Evolutionary conservation across 2,113 vertebrate species (phyloP).

Genomic region (Leptosomus discolor): DNA sequence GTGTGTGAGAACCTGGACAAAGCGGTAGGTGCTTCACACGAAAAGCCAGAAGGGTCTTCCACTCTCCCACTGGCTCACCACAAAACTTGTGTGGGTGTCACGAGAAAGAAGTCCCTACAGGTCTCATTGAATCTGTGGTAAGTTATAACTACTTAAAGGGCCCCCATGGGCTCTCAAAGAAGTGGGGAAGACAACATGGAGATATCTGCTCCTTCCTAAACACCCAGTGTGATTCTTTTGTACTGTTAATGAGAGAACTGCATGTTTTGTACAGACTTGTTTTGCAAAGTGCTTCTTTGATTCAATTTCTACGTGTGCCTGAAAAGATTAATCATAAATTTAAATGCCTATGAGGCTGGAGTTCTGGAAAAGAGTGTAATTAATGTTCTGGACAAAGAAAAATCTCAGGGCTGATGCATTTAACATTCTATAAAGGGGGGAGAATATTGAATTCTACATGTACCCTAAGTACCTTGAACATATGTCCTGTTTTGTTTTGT

Average conservation of each 20-base stretch:
- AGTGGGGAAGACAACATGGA: neutral
- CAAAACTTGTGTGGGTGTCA: rapidly evolving
- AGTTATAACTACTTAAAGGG: neutral
- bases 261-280: neutral
- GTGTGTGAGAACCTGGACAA: neutral
- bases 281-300: conserved; percentile 18
- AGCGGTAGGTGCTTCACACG: rapidly evolving
- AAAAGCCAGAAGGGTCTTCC: neutral
- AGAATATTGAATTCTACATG: neutral
- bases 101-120: rapidly evolving
- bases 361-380: neutral
- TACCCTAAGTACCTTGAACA: neutral
- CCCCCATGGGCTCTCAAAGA: neutral
- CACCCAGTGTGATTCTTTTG: neutral
- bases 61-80: rapidly evolving
- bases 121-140: neutral
- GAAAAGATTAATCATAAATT: conserved; percentile 17
- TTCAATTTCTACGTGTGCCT: neutral
- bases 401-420: neutral
- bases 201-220: neutral
- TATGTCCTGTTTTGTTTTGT: neutral
- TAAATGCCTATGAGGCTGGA: neutral
- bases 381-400: neutral
- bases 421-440: neutral
- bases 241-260: neutral